These are phyloP conservation scores for honey bee (Apis mellifera) DNA, from an alignment of 1,140 invertebrate species.

Conservation along the genomic window Amel_HAv3.1 CM009932.2:10288001-10288500, in stretches of 20 bases:
- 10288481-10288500: neutral
- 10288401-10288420: too few species aligned
- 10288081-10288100: slow-evolving; percentile 53
- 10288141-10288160: slow-evolving; percentile 18
- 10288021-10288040: slow-evolving; percentile 33
- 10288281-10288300: neutral
- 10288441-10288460: neutral
- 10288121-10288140: slow-evolving; percentile 24
- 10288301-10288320: neutral
- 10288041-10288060: slow-evolving; percentile 51
- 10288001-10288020: slow-evolving; percentile 36
- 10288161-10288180: neutral
- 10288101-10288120: slow-evolving; percentile 38
- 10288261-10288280: neutral
- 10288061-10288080: slow-evolving; percentile 45
- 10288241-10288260: neutral
- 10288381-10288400: neutral
- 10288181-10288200: neutral
- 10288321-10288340: neutral
- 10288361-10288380: neutral
- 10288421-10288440: too few species aligned
- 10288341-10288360: neutral
- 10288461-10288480: neutral
- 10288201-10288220: too few species aligned
- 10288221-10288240: neutral